These are phyloP conservation scores for Eulemur macaco DNA, from an alignment of 2,113 vertebrate genomes.

Conservation along the genomic window DNA sequence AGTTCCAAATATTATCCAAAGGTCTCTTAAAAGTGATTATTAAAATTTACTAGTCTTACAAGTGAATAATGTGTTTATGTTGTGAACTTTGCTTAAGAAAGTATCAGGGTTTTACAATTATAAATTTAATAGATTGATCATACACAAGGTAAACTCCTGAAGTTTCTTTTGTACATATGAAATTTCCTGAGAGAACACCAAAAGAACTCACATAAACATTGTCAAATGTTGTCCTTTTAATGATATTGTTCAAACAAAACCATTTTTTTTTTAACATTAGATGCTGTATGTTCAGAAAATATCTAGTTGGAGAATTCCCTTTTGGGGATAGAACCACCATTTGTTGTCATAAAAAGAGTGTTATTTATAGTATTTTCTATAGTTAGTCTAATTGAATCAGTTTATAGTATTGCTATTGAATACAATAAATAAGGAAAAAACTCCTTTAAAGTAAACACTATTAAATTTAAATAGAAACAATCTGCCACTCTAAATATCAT, in stretches of 20 bases:
- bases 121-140: background rate
- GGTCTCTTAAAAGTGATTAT: background rate
- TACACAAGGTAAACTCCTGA: background rate
- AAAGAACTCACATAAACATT: background rate
- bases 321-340: background rate
- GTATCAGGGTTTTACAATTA: background rate
- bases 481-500: background rate
- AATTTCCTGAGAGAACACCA: background rate
- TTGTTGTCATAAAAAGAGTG: background rate
- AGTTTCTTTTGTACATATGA: background rate
- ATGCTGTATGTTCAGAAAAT: background rate
- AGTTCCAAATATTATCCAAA: background rate
- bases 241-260: background rate
- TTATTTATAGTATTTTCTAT: background rate
- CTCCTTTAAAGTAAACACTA: background rate
- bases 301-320: background rate
- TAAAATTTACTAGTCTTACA: background rate
- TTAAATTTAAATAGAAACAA: background rate
- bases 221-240: background rate
- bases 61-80: background rate
- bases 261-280: background rate
- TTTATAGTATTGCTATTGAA: background rate
- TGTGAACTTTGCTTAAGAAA: background rate
- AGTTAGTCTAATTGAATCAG: background rate
- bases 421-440: background rate